Evolutionary conservation across 2,888 invertebrate species (phyloP).

Genomic region (Graphium colonna): DNA sequence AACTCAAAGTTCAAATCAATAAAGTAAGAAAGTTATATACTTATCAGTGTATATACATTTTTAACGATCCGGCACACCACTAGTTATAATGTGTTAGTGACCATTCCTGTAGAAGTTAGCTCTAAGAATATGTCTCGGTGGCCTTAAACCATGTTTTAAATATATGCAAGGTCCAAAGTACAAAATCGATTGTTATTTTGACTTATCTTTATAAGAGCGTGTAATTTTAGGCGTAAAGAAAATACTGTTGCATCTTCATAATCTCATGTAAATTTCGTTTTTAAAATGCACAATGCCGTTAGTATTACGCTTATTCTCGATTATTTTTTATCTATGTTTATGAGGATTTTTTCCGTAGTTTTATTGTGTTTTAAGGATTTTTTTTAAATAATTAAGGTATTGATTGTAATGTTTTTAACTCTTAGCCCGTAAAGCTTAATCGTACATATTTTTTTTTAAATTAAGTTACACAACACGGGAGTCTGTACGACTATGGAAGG

Average conservation of each 20-base stretch:
- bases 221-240: neutral
- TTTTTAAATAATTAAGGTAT: slow-evolving; percentile 50
- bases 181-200: slow-evolving; percentile 46
- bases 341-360: slow-evolving; percentile 29
- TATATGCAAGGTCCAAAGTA: slow-evolving; percentile 48
- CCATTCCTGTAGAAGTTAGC: slow-evolving; percentile 35
- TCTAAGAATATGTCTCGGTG: slow-evolving; percentile 29
- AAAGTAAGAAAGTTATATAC: no score
- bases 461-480: slow-evolving; percentile 8
- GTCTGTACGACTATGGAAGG: neutral
- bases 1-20: no score
- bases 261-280: slow-evolving; percentile 23
- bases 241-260: slow-evolving; percentile 6
- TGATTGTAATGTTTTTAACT: slow-evolving; percentile 31
- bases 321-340: slow-evolving; percentile 51
- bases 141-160: slow-evolving; percentile 35
- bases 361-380: slow-evolving; percentile 37
- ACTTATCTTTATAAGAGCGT: slow-evolving; percentile 26
- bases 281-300: slow-evolving; percentile 55
- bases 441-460: slow-evolving; percentile 13
- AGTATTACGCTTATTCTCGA: slow-evolving; percentile 59
- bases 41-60: no score
- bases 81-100: slow-evolving; percentile 31
- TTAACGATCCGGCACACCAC: no score
- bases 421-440: slow-evolving; percentile 24